phyloP scores from a whole-genome alignment of 2,113 vertebrate species.

The Rhinogobius similis region DNA sequence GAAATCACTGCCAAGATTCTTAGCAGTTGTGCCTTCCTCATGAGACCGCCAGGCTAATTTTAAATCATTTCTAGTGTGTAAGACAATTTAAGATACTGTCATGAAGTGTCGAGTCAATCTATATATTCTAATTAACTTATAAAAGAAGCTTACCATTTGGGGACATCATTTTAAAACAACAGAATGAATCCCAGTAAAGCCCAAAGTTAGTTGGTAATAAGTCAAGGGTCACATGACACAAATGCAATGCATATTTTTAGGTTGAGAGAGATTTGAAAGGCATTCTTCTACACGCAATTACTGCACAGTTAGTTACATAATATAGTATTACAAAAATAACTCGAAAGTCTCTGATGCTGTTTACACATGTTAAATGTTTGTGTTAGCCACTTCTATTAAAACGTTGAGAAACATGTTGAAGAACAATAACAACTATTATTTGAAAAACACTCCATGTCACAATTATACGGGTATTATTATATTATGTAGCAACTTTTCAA shows the following conservation, averaged over 20 bases:
- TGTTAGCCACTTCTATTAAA: too few relatives aligned
- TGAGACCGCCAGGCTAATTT: neutral
- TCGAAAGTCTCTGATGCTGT: neutral
- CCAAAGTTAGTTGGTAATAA: neutral
- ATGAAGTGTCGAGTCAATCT: neutral
- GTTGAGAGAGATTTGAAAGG: neutral
- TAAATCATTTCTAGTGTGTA: neutral
- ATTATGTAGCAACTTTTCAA: too few relatives aligned
- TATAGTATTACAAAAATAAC: neutral
- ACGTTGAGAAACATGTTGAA: too few relatives aligned
- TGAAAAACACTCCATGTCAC: too few relatives aligned
- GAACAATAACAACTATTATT: too few relatives aligned
- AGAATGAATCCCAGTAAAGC: neutral
- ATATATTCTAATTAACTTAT: neutral
- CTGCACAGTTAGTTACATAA: neutral
- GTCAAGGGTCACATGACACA: neutral
- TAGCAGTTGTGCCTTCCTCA: conserved; percentile 7
- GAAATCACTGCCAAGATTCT: neutral
- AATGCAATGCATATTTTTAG: neutral
- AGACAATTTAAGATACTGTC: neutral
- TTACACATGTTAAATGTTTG: too few relatives aligned
- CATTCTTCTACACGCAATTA: neutral
- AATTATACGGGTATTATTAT: too few relatives aligned
- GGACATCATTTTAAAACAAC: neutral
- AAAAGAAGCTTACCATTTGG: neutral